phyloP scores from a whole-genome alignment of 2,797 vertebrate genomes.

The Tinamus major region DNA sequence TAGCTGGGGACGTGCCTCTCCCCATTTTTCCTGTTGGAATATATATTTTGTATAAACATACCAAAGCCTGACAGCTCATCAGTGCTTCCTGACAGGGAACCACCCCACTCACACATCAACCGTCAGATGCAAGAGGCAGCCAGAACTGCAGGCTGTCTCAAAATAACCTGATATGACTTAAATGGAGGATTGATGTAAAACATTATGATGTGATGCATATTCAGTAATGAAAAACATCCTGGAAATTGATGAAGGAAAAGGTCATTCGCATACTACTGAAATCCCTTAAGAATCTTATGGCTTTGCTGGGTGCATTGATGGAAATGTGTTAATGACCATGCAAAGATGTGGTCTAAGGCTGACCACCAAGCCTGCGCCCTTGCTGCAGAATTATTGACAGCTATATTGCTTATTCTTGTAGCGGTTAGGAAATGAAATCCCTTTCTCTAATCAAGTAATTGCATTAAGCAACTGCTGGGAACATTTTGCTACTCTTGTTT shows the following conservation, averaged over 20 bases:
- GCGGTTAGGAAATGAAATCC: conserved; percentile 81
- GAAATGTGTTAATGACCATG: conserved; percentile 77
- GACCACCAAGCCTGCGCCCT: conserved; percentile 68
- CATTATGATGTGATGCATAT: conserved; percentile 26
- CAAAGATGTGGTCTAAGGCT: conserved; percentile 79
- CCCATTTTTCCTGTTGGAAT: background rate
- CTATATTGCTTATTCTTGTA: conserved; percentile 89
- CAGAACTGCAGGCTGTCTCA: background rate
- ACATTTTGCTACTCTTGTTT: conserved; percentile 58
- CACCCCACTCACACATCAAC: background rate
- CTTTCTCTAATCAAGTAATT: conserved; percentile 77
- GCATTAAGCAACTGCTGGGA: conserved; percentile 79
- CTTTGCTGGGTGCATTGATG: conserved; percentile 56
- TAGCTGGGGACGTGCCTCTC: background rate
- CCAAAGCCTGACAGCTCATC: background rate
- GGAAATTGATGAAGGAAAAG: conserved; percentile 74
- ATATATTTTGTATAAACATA: background rate
- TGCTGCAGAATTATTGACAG: conserved; percentile 84
- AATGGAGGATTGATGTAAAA: conserved; percentile 55
- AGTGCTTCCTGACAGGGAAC: background rate
- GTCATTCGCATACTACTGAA: conserved; percentile 67
- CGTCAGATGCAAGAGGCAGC: background rate
- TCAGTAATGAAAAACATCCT: conserved; percentile 55
- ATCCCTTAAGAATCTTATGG: conserved; percentile 77
- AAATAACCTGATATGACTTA: conserved; percentile 62